Evolutionary conservation across 2,888 invertebrate species (phyloP).

Genomic region (Ypsolopha scabrella): DNA sequence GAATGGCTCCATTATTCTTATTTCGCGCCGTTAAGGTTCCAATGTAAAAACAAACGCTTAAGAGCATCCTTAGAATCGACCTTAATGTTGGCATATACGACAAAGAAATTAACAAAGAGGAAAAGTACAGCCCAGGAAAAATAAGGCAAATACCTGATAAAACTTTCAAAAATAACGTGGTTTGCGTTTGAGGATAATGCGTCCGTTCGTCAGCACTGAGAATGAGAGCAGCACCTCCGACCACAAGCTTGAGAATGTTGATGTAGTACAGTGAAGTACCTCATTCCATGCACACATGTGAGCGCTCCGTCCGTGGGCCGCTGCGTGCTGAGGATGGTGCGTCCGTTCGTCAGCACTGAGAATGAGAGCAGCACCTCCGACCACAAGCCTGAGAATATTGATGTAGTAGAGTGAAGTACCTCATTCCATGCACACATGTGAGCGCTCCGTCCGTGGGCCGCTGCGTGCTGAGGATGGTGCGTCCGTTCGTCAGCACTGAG

Average conservation of each 20-base stretch:
- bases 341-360: slow-evolving; percentile 80
- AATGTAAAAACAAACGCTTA: too few relatives aligned
- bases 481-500: slow-evolving; percentile 80
- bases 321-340: slow-evolving; percentile 79
- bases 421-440: slow-evolving; percentile 81
- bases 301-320: slow-evolving; percentile 75
- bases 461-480: slow-evolving; percentile 79
- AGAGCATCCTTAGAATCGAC: too few relatives aligned
- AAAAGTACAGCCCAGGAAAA: too few relatives aligned
- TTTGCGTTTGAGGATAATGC: too few relatives aligned
- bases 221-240: slow-evolving; percentile 76
- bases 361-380: slow-evolving; percentile 78
- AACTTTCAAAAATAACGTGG: too few relatives aligned
- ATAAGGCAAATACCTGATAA: too few relatives aligned
- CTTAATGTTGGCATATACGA: too few relatives aligned
- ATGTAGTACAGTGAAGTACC: slow-evolving; percentile 32
- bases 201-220: slow-evolving; percentile 53
- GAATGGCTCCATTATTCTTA: too few relatives aligned
- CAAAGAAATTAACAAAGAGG: too few relatives aligned
- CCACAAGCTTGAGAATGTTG: neutral
- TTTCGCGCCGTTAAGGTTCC: too few relatives aligned
- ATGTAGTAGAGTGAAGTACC: slow-evolving; percentile 32
- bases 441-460: slow-evolving; percentile 75
- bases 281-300: slow-evolving; percentile 81
- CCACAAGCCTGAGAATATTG: slow-evolving; percentile 19